Conservation (phyloP, 2,113 vertebrate species). For the Misgurnus mizolepis region DNA sequence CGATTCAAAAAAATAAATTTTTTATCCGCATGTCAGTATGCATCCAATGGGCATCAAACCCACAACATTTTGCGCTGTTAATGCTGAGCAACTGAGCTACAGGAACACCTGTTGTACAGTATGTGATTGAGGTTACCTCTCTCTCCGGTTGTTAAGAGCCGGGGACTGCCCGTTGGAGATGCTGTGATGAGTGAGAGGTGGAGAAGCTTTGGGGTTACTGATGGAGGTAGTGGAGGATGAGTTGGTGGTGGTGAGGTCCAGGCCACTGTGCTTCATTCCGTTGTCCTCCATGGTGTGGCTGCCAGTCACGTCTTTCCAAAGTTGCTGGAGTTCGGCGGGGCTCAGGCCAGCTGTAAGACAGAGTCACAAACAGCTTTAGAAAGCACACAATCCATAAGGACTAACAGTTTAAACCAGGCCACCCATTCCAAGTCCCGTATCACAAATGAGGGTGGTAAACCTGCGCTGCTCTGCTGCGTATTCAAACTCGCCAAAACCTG, state of each 20-base stretch:
- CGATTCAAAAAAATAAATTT: too few relatives aligned
- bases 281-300: conserved; percentile 89
- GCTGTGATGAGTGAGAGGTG: conserved; percentile 95
- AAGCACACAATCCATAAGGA: conserved; percentile 10
- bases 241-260: conserved; percentile 97
- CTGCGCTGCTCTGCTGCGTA: conserved; percentile 35
- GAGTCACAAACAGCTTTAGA: conserved; percentile 20
- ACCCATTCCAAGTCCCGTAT: not conserved
- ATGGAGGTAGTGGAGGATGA: conserved; percentile 98
- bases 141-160: conserved; percentile 91
- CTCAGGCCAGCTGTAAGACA: conserved; percentile 86
- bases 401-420: not conserved
- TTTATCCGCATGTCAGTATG: too few relatives aligned
- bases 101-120: not conserved
- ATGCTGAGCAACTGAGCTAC: not conserved
- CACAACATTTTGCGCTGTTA: too few relatives aligned
- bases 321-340: conserved; percentile 97
- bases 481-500: conserved; percentile 27
- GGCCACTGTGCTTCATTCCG: conserved; percentile 87
- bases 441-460: conserved; percentile 23
- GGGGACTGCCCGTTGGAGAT: conserved; percentile 98
- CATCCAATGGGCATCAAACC: too few relatives aligned
- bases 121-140: conserved; percentile 78
- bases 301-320: conserved; percentile 98
- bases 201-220: conserved; percentile 96